Conservation (phyloP, 2,797 vertebrate species). For the Poeciliopsis turneri region DNA sequence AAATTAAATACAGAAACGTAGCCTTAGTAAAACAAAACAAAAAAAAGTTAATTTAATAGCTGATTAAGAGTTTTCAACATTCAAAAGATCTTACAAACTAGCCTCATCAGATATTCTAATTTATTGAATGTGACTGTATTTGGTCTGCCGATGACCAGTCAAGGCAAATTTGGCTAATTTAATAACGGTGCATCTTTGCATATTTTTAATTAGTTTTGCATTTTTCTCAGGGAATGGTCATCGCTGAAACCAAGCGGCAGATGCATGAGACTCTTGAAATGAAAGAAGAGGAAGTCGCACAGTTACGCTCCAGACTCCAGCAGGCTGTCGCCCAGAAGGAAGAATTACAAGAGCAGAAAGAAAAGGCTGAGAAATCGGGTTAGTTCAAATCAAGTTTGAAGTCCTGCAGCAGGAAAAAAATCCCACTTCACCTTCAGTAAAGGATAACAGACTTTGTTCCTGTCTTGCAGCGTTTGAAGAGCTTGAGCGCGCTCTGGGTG, state of each 20-base stretch:
- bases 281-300: slow-evolving; percentile 95
- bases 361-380: slow-evolving; percentile 96
- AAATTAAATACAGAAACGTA: background rate
- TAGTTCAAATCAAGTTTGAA: slow-evolving; percentile 53
- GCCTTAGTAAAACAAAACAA: too few relatives aligned
- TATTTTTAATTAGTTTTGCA: slow-evolving; percentile 21
- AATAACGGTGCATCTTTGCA: background rate
- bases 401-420: background rate
- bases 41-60: too few relatives aligned
- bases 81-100: too few relatives aligned
- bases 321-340: slow-evolving; percentile 85
- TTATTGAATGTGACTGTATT: background rate
- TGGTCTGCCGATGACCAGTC: background rate
- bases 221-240: slow-evolving; percentile 91
- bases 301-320: slow-evolving; percentile 87
- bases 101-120: background rate
- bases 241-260: slow-evolving; percentile 96
- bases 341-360: slow-evolving; percentile 91
- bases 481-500: slow-evolving; percentile 88
- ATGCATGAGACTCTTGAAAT: slow-evolving; percentile 98
- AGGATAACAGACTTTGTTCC: background rate
- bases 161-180: background rate
- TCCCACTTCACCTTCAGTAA: background rate
- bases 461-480: slow-evolving; percentile 90
- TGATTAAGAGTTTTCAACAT: too few relatives aligned